phyloP scores from a whole-genome alignment of 2,888 invertebrate species.

The Argynnis bischoffii region DNA sequence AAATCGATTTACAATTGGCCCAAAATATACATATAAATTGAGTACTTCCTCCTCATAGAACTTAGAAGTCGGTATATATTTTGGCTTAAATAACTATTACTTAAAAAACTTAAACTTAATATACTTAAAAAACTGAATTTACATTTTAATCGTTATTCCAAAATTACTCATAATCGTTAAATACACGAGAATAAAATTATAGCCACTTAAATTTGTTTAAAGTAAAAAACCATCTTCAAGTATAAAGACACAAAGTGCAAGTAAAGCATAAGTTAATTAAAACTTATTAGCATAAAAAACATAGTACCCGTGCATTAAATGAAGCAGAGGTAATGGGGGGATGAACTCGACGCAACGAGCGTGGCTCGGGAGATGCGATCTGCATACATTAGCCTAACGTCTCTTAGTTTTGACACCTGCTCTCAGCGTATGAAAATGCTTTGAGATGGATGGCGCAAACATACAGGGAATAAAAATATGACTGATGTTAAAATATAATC shows the following conservation, averaged over 20 bases:
- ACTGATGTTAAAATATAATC: slow-evolving; percentile 46
- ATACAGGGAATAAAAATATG: slow-evolving; percentile 69
- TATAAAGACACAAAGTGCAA: slow-evolving; percentile 3
- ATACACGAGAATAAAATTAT: background rate
- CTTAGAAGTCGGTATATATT: no score
- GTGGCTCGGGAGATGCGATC: slow-evolving; percentile 71
- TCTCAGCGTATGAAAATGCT: slow-evolving; percentile 63
- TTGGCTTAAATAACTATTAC: no score
- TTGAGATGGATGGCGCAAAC: slow-evolving; percentile 73
- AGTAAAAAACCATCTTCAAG: slow-evolving; percentile 2
- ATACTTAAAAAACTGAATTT: no score
- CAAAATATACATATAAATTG: no score
- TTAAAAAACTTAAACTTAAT: no score
- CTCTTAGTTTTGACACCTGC: slow-evolving; percentile 81
- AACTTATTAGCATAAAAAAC: slow-evolving; percentile 32
- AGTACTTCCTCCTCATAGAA: no score
- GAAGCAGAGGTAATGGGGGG: slow-evolving; percentile 64
- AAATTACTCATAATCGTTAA: no score
- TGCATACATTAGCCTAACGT: slow-evolving; percentile 80
- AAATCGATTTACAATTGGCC: no score
- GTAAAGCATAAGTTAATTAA: slow-evolving; percentile 35
- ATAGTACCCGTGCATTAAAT: slow-evolving; percentile 54
- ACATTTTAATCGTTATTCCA: no score
- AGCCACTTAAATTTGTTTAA: background rate
- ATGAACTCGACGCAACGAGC: slow-evolving; percentile 46